Base-by-base conservation (phyloP, 1,140 invertebrate species). In the Amyelois transitella region DNA sequence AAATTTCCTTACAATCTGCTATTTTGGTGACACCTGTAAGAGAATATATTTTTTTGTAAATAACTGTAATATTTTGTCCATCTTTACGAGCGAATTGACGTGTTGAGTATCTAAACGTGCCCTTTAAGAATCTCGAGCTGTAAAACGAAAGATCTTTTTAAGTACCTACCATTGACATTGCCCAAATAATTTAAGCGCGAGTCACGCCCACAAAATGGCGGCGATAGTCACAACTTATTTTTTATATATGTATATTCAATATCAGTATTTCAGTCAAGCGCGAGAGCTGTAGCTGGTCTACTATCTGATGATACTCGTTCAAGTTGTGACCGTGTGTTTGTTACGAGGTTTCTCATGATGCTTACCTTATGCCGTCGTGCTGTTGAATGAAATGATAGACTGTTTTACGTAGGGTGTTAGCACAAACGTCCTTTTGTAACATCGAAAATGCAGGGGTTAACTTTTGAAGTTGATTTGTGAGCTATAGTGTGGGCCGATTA, bases 251-350 rank as follows among this genome's bases (percentile, higher is more conserved):
- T 47, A 56, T 56, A 57, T 18, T 50, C 1, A 6, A 8, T 19
- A 65, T 55, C 62, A 65, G 58, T 65, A 64, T 65, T 65, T 49
- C 52, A 49, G 45, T n/a, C 28, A 25, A 57, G 22, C 17, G 43
- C 18, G 53, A 53, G 44, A 19, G 19, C 17, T 47, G 64, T 67
- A 71, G 68, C 68, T 64, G 68, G 64, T 51, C 68, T 71, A 71
- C 64, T 58, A 28, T 48, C 45, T 21, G 45, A 14, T 20, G 20
- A 8, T 44, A 45, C 10, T 45, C 19, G 43, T 4, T 19, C 20
- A 48, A 48, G 19, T 21, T 45, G 45, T 48, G 55, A 44, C 51
- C 12, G 21, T 19, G 53, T 51, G 20, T 51, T 17, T 49, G 58
- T 58, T 58, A 43, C 55, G 53, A 59, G 51, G 18, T 51, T 50